phyloP scores from a whole-genome alignment of 2,797 vertebrate genomes.

The Psittacula echo region DNA sequence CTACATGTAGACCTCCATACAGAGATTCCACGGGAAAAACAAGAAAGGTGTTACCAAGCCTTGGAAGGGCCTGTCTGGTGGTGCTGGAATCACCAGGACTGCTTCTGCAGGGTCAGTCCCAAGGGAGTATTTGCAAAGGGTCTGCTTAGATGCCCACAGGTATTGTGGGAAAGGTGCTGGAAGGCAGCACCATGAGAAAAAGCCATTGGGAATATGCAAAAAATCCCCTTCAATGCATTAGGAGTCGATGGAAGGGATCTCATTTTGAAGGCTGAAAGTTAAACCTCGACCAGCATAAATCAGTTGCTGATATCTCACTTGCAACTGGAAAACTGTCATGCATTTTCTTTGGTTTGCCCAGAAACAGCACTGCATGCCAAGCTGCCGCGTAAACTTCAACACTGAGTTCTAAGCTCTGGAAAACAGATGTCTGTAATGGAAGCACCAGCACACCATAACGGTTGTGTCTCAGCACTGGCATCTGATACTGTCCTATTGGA shows the following conservation, averaged over 20 bases:
- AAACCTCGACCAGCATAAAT: background rate
- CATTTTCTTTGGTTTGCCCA: background rate
- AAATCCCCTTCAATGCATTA: background rate
- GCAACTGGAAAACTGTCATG: background rate
- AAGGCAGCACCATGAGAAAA: background rate
- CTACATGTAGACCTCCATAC: background rate
- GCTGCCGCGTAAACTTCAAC: background rate
- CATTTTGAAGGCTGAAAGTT: background rate
- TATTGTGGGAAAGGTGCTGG: background rate
- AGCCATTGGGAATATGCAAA: background rate
- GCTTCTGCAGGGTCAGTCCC: background rate
- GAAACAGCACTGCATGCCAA: background rate
- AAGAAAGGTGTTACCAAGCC: background rate
- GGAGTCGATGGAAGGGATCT: background rate
- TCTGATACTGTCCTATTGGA: background rate
- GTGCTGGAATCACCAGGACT: background rate
- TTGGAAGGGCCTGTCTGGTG: background rate
- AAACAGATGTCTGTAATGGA: background rate
- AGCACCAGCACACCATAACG: fast-evolving
- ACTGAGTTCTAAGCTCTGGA: background rate
- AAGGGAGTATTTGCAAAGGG: background rate
- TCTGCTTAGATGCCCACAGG: background rate
- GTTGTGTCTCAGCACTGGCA: fast-evolving
- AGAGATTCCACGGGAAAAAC: background rate
- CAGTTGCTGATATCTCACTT: background rate